Evolutionary conservation across 2,888 invertebrate species (phyloP), one percentile per base, ranked within the genome.

Genomic region (Lutraria lutraria): DNA sequence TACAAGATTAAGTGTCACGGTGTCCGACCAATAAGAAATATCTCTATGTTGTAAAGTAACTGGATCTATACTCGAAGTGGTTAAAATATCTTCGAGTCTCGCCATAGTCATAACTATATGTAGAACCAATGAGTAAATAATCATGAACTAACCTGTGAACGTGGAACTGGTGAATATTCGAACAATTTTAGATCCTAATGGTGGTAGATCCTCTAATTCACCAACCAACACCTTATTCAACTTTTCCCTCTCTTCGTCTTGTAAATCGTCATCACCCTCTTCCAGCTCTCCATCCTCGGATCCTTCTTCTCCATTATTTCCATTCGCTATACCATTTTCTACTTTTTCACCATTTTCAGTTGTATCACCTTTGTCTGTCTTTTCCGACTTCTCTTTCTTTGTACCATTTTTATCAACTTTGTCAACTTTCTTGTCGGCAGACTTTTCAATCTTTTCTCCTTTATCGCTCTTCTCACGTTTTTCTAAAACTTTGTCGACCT

Each of bases 121-220:
- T 43, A 43, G 43, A 43, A 43, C 43, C 4, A 8, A 43, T 4
- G 43, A 43, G 43, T 43, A 60, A 8, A n/a, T 60, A 60, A 25
- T 68, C 12, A n/a, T 68, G 16, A 76, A 76, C 94, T 97, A 97
- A 99, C 99, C 99, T 95, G 99, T 99, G 96, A 99, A 99, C 0
- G 99, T 99, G 0, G 99, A 99, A 96, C 99, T 99, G 90, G 99
- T 99, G 96, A 99, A 99, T 95, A 99, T 99, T 94, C 99, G 97
- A 52, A 99, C 99, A 95, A 99, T 99, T 97, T 99, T 99, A 76
- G 99, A 99, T 97, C 99, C 99, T 92, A 99, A 99, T 0, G 99
- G 98, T 0, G 99, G 99, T 94, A 99, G 97, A 83, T 98, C 98
- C 96, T 98, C 98, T 68, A 96, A 89, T 31, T 87, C 92, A 10